A percentile compares a stretch with the other conserved stretches of the same genome.
These are phyloP conservation scores for Andricus curvator DNA, from an alignment of 2,888 invertebrate species.

Conservation along the genomic window DNA sequence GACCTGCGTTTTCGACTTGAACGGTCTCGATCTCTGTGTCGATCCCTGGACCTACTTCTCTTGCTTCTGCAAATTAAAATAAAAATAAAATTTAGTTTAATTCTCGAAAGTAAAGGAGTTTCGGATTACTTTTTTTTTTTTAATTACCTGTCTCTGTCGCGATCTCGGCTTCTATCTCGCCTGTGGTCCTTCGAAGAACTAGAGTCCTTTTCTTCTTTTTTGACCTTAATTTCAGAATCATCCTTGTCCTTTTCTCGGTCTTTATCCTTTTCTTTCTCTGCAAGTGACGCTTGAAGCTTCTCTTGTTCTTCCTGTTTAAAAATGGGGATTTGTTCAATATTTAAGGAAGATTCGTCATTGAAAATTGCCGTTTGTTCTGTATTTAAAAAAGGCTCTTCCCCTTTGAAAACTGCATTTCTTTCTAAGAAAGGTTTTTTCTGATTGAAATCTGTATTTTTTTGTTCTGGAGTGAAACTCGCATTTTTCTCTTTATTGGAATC, in stretches of 20 bases:
- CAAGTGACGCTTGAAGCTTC: slow-evolving; percentile 82
- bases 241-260: slow-evolving; percentile 78
- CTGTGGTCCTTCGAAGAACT: slow-evolving; percentile 75
- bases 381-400: background rate
- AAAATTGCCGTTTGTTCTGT: background rate
- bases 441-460: background rate
- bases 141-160: slow-evolving; percentile 72
- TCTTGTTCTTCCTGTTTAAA: slow-evolving; percentile 86
- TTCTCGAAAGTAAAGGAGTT: background rate
- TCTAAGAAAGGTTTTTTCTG: background rate
- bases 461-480: background rate
- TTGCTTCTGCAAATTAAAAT: slow-evolving; percentile 67
- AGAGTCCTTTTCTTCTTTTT: slow-evolving; percentile 75
- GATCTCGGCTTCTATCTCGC: slow-evolving; percentile 76
- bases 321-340: slow-evolving; percentile 46
- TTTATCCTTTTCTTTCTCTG: slow-evolving; percentile 79
- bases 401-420: background rate
- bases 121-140: background rate
- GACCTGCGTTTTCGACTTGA: slow-evolving; percentile 73
- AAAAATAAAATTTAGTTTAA: background rate
- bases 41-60: slow-evolving; percentile 77
- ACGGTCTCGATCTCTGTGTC: slow-evolving; percentile 76
- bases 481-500: background rate
- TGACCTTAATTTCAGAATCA: slow-evolving; percentile 70
- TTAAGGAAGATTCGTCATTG: background rate